Conservation (phyloP, 2,113 vertebrate genomes). For the Carassius carassius region DNA sequence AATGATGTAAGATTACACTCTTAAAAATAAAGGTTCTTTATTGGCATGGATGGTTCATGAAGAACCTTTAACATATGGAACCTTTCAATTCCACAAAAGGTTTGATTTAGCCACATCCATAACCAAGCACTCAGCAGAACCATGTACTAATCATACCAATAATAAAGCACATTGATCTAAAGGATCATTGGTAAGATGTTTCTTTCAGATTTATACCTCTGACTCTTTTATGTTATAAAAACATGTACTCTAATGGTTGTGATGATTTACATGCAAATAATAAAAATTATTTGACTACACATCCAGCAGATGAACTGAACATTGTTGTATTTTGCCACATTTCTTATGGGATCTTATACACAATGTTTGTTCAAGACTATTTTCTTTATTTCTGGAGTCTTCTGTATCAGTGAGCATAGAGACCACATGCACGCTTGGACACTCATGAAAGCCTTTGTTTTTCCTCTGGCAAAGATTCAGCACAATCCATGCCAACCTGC, state of each 20-base stretch:
- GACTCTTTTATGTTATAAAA: slow-evolving; percentile 36
- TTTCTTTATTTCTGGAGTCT: background rate
- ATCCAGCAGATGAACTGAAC: background rate
- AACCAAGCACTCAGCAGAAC: background rate
- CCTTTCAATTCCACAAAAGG: no score
- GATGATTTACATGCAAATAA: slow-evolving; percentile 28
- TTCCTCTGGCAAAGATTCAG: background rate
- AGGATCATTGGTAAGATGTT: background rate
- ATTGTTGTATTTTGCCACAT: background rate
- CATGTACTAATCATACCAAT: background rate
- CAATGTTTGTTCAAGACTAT: background rate
- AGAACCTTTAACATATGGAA: no score
- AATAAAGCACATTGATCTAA: background rate
- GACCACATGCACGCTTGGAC: background rate
- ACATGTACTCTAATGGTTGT: slow-evolving; percentile 20
- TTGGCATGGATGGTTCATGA: background rate
- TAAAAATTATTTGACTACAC: slow-evolving; percentile 41
- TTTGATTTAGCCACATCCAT: background rate
- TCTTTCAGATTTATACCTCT: slow-evolving; percentile 21
- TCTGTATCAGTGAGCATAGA: background rate
- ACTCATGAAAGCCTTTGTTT: background rate
- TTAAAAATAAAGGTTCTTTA: background rate
- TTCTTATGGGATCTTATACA: slow-evolving; percentile 3
- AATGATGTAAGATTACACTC: background rate
- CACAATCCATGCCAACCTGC: background rate